These are phyloP conservation scores for Lepidurus packardi DNA, from an alignment of 1,140 invertebrate genomes.

Conservation along the genomic window DNA sequence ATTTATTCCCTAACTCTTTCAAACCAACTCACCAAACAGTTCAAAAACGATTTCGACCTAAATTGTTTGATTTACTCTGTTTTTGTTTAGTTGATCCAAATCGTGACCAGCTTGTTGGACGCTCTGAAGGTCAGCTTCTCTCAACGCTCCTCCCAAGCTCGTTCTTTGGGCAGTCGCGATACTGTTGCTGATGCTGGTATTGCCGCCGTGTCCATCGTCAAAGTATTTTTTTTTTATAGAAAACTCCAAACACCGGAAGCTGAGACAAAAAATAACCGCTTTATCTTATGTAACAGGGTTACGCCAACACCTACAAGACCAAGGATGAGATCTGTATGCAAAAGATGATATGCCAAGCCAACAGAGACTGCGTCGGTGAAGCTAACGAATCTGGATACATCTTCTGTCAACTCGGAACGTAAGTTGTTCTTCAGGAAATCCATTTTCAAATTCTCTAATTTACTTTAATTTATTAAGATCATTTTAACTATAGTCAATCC, in stretches of 20 bases:
- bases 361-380: conserved; percentile 74
- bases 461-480: background rate
- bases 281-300: conserved; percentile 53
- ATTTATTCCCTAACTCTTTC: conserved; percentile 22
- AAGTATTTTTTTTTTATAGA: conserved; percentile 49
- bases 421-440: conserved; percentile 48
- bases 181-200: conserved; percentile 76
- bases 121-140: conserved; percentile 85
- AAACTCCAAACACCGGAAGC: background rate
- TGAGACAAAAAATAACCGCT: background rate
- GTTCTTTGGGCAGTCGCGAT: conserved; percentile 74
- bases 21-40: background rate
- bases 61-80: conserved; percentile 29
- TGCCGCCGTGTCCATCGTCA: conserved; percentile 75
- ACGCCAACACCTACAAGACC: conserved; percentile 73
- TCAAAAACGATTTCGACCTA: background rate
- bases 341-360: conserved; percentile 80
- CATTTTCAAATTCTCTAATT: background rate
- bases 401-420: conserved; percentile 90
- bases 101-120: conserved; percentile 80
- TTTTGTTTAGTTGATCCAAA: conserved; percentile 72
- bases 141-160: conserved; percentile 71
- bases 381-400: conserved; percentile 70
- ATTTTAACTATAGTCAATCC: conserved; percentile 23
- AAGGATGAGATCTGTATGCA: conserved; percentile 70